Conservation (phyloP, 2,113 vertebrate genomes). For the Pangasianodon hypophthalmus region DNA sequence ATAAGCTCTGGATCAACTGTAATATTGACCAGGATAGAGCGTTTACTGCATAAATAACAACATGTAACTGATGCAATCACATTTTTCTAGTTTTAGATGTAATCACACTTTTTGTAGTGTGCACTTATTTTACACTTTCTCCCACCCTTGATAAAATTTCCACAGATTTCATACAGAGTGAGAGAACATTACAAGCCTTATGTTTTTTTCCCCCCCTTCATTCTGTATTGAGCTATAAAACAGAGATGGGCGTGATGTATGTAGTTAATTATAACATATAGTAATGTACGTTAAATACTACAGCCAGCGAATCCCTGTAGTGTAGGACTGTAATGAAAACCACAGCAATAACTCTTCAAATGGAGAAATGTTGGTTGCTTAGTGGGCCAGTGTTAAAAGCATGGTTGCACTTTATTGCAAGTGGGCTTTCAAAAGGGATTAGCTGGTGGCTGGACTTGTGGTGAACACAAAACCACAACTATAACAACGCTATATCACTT, state of each 20-base stretch:
- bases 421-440: slow-evolving; percentile 47
- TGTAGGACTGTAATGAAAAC: slow-evolving; percentile 29
- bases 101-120: background rate
- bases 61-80: background rate
- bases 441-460: slow-evolving; percentile 52
- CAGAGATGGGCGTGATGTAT: slow-evolving; percentile 15
- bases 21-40: background rate
- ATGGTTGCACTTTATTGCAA: slow-evolving; percentile 38
- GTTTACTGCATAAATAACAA: background rate
- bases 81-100: background rate
- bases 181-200: background rate
- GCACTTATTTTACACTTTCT: background rate
- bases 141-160: background rate
- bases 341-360: slow-evolving; percentile 40
- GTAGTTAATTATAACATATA: slow-evolving; percentile 22
- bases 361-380: slow-evolving; percentile 33
- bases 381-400: slow-evolving; percentile 26
- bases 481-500: slow-evolving; percentile 27
- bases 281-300: slow-evolving; percentile 38
- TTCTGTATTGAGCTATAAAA: slow-evolving; percentile 34
- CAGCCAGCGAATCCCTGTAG: background rate
- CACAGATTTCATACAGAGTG: background rate
- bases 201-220: background rate
- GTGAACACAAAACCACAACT: slow-evolving; percentile 39
- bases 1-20: background rate